Base-by-base conservation (phyloP, 1,140 invertebrate genomes). In the Panulirus ornatus region DNA sequence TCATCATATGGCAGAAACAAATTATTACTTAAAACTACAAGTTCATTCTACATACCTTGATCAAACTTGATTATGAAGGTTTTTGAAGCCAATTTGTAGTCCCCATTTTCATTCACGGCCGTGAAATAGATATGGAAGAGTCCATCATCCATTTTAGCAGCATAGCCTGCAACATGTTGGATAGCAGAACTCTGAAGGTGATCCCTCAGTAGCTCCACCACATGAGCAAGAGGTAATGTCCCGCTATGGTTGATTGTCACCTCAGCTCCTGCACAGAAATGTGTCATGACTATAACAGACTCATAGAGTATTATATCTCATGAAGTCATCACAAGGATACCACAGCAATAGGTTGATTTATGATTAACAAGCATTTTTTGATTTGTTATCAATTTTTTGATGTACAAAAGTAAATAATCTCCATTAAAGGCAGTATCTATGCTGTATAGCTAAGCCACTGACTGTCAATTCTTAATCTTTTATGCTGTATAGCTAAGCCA, bases 261-360 rank as follows among this genome's bases (percentile, higher is more conserved):
- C n/a, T 89, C 88, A 58, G 88, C 88, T 8, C 88, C 88, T 89
- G 88, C 11, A 84, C 40, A n/a, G n/a, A 66, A 2, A 66, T 63
- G n/a, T 83, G 16, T 51, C 6, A 51, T 36, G 3, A 58, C 54
- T 3, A n/a, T n/a, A n/a, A n/a, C n/a, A n/a, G n/a, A n/a, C n/a
- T n/a, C n/a, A n/a, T n/a, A n/a, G n/a, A n/a, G n/a, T n/a, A n/a
- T n/a, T n/a, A n/a, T n/a, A n/a, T n/a, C n/a, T n/a, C n/a, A n/a
- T n/a, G n/a, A n/a, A n/a, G n/a, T n/a, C n/a, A n/a, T n/a, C n/a
- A n/a, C n/a, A n/a, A n/a, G n/a, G n/a, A n/a, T n/a, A n/a, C n/a
- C n/a, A n/a, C n/a, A n/a, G n/a, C n/a, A n/a, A n/a, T n/a, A n/a
- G n/a, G n/a, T n/a, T n/a, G n/a, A n/a, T n/a, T n/a, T n/a, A n/a